Base-by-base conservation (phyloP, 2,113 vertebrate genomes). In the Oxyruncus cristatus region DNA sequence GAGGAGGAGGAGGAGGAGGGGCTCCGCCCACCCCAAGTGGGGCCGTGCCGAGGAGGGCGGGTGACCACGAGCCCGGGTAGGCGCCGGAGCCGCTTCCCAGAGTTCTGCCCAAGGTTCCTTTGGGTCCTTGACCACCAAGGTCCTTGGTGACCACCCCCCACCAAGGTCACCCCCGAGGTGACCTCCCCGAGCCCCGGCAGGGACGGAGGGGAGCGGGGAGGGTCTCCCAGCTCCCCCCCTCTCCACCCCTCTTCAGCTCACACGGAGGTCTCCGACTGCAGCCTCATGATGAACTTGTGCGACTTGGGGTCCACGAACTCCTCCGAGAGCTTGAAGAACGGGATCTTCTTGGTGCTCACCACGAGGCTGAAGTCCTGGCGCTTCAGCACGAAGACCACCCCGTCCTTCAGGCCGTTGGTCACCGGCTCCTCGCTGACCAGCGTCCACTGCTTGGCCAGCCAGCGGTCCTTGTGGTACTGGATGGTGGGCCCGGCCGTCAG, bases 241-340 rank as follows among this genome's bases (percentile, higher is more conserved):
- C 75, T 24, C 55, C 75, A 14, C 4, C 73, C 70, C 4, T 80
- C 66, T n/a, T 4, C 49, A 12, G 39, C 80, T 98, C 97, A 99
- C 96, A 99, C 99, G 0, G 99, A 99, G 39, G 99, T 99, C 98
- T 99, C 99, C 0, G 99, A 99, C 97, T 99, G 99, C 95, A 99
- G 98, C 97, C 99, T 98, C 99, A 99, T 99, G 88, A 99, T 98
- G 24, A 99, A 99, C 97, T 99, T 99, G 98, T 99, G 99, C 8
- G 99, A 99, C 96, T 99, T 99, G 65, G 99, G 99, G 97, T 99
- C 99, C 92, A 99, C 98, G 21, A 99, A 99, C 87, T 99, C 99
- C 97, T 99, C 99, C 0, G 99, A 98, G 58, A 99, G 98, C 61
- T 99, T 98, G 93, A 99, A 98, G 98, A 99, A 99, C 1, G 99